Evolutionary conservation across 2,113 vertebrate species (phyloP).

Genomic region (Polyodon spathula): DNA sequence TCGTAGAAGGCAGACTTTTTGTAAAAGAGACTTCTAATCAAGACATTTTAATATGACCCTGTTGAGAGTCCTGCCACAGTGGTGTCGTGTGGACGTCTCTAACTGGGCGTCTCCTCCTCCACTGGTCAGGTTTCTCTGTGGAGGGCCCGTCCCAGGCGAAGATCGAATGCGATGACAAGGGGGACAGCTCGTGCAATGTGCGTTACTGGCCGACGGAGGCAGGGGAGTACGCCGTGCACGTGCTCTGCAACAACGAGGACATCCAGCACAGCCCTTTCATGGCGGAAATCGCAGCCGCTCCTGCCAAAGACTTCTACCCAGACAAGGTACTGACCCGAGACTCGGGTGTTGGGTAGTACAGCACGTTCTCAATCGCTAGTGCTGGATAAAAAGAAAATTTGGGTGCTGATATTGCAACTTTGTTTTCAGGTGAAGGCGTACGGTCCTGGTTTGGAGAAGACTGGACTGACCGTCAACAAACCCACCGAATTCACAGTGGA

Average conservation of each 20-base stretch:
- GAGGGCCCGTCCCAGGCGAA: constrained; percentile 87
- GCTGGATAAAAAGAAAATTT: not conserved
- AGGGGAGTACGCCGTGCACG: constrained; percentile 80
- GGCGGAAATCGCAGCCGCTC: constrained; percentile 70
- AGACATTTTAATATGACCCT: too few species aligned
- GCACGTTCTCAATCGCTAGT: too few species aligned
- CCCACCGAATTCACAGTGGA: constrained; percentile 83
- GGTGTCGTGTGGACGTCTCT: too few species aligned
- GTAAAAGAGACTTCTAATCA: too few species aligned
- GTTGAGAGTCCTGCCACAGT: too few species aligned
- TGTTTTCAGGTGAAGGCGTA: constrained; percentile 68
- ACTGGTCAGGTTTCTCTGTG: constrained; percentile 72
- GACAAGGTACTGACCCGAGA: too few species aligned
- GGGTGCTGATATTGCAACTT: not conserved
- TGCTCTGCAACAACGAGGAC: constrained; percentile 80
- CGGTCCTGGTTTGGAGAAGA: constrained; percentile 78
- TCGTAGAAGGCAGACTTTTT: too few species aligned
- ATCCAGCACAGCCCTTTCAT: constrained; percentile 84
- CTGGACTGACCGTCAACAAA: constrained; percentile 69
- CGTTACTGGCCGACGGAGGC: constrained; percentile 86
- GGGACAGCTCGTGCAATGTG: constrained; percentile 81
- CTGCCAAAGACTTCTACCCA: constrained; percentile 70
- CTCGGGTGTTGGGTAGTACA: too few species aligned
- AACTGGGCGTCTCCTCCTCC: not conserved
- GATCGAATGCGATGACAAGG: constrained; percentile 84